These are phyloP conservation scores for Corynorhinus townsendii DNA, from an alignment of 2,113 vertebrate species.

Conservation along the genomic window DNA sequence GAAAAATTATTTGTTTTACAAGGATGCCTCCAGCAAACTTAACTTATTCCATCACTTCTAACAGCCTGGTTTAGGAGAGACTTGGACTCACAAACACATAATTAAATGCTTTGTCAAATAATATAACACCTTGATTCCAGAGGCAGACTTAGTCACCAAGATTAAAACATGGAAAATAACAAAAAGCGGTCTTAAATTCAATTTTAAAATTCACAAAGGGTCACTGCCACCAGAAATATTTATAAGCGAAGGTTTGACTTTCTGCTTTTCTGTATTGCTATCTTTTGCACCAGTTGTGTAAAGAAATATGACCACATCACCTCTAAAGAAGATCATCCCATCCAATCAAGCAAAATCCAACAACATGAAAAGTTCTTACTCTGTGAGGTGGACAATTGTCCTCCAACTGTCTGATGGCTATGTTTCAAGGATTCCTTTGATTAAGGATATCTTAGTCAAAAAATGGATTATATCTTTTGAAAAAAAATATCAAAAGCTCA, in stretches of 20 bases:
- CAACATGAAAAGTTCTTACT: neutral
- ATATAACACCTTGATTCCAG: neutral
- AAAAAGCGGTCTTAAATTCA: neutral
- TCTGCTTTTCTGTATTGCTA: neutral
- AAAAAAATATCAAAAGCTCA: neutral
- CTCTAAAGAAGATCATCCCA: neutral
- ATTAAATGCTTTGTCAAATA: slow-evolving; percentile 2
- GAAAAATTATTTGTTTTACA: neutral
- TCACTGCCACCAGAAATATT: neutral
- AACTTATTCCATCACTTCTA: neutral
- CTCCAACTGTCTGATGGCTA: neutral
- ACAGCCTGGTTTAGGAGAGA: neutral
- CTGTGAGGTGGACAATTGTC: neutral
- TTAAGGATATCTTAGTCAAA: neutral
- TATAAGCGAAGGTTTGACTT: neutral
- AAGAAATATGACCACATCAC: neutral
- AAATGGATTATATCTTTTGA: neutral
- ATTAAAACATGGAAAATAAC: neutral
- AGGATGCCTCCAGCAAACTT: neutral
- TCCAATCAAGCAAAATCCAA: neutral
- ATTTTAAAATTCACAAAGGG: slow-evolving; percentile 5
- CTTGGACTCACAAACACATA: neutral
- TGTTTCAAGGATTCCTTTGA: neutral
- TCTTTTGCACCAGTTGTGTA: neutral
- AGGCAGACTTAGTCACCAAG: neutral